phyloP scores from a whole-genome alignment of 2,888 invertebrate genomes.

The Standfussiana lucernea region DNA sequence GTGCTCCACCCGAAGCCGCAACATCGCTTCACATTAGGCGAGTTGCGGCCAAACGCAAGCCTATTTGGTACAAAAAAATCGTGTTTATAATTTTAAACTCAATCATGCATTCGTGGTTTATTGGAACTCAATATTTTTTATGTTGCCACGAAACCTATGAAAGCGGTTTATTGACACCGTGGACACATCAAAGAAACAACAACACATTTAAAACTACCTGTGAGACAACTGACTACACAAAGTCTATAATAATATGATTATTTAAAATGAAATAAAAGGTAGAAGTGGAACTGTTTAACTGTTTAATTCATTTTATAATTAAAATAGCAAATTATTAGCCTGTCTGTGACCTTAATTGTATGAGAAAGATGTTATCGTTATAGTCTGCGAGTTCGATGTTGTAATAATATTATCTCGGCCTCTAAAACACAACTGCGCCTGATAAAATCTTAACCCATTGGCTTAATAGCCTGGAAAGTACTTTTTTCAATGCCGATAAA shows the following conservation, averaged over 20 bases:
- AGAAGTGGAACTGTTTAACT: neutral
- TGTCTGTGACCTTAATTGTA: constrained; percentile 4
- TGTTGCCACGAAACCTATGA: neutral
- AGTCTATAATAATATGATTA: neutral
- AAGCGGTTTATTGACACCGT: no score
- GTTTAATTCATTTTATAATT: constrained; percentile 10
- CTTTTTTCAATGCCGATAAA: constrained; percentile 34
- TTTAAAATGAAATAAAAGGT: neutral
- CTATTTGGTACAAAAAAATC: no score
- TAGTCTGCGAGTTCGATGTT: neutral
- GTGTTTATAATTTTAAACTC: neutral
- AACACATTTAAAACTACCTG: neutral
- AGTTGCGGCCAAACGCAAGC: no score
- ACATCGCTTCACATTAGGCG: no score
- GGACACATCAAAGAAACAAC: neutral
- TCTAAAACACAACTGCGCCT: constrained; percentile 29
- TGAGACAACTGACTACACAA: neutral
- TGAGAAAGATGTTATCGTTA: constrained; percentile 7
- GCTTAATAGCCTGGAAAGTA: constrained; percentile 19
- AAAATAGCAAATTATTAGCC: constrained; percentile 3
- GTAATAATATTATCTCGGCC: constrained; percentile 42
- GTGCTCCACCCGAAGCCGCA: no score
- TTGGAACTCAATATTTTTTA: neutral
- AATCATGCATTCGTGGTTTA: neutral
- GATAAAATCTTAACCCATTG: constrained; percentile 40